These are phyloP conservation scores for Ichneumon xanthorius DNA, from an alignment of 2,888 invertebrate genomes.

Conservation along the genomic window DNA sequence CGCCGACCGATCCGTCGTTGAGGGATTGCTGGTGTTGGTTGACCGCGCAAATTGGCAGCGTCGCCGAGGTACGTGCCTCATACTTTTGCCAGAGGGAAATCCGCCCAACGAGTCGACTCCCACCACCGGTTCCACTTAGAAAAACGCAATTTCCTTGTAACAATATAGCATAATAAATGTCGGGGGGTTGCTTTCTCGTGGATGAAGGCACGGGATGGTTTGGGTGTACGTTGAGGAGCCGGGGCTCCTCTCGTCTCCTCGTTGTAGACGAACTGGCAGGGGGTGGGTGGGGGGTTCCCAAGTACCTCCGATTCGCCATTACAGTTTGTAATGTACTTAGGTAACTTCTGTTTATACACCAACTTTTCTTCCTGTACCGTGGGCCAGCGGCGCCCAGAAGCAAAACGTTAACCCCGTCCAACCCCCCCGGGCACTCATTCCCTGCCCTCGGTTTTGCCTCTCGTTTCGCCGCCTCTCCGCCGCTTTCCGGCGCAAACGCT, in stretches of 20 bases:
- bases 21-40: background rate
- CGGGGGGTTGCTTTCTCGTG: slow-evolving; percentile 62
- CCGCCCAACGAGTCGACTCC: slow-evolving; percentile 50
- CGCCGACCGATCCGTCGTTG: background rate
- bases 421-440: slow-evolving; percentile 65
- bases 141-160: slow-evolving; percentile 84
- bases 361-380: slow-evolving; percentile 78
- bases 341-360: slow-evolving; percentile 85
- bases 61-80: slow-evolving; percentile 64
- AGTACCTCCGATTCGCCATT: slow-evolving; percentile 82
- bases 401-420: slow-evolving; percentile 64
- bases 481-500: slow-evolving; percentile 51
- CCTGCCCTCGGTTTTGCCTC: slow-evolving; percentile 73
- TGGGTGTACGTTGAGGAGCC: slow-evolving; percentile 73
- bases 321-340: slow-evolving; percentile 85
- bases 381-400: slow-evolving; percentile 23
- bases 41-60: slow-evolving; percentile 69
- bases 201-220: slow-evolving; percentile 17
- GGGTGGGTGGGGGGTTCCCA: slow-evolving; percentile 46
- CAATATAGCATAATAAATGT: slow-evolving; percentile 84
- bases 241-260: slow-evolving; percentile 71
- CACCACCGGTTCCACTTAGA: slow-evolving; percentile 75
- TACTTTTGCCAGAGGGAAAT: slow-evolving; percentile 27
- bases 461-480: slow-evolving; percentile 53
- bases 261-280: slow-evolving; percentile 72